Evolutionary conservation across 2,797 vertebrate species (phyloP), one percentile per base, ranked within the genome.

Genomic region (Eutrigla gurnardus): DNA sequence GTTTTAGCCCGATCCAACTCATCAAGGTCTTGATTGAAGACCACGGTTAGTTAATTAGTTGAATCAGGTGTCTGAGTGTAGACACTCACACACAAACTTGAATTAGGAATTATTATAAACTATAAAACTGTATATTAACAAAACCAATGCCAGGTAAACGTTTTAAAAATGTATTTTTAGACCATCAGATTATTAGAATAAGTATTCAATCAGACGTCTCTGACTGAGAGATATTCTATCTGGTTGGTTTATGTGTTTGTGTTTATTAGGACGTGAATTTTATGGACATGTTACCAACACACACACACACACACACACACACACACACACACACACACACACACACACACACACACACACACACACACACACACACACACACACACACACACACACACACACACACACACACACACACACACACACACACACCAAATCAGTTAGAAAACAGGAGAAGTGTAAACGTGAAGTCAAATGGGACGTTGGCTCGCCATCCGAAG

Each of bases 201-300:
- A 6, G 12, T 77, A 70, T 50, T 76, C 25, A 73, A 52, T 70
- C 67, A 75, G 46, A 76, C 13, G 14, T 62, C 49, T 70, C 10
- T 70, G 65, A 73, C 62, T 72, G 43, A 54, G 18, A 79, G 13
- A 72, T 17, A 7, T 36, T 33, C 2, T 7, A 54, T 32, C 50
- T 43, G 39, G 13, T 37, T 15, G 18, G 15, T 50, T 75, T 37
- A 42, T 43, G 58, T 68, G 36, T 53, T 35, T 36, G 13, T 66
- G 42, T 17, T 25, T 25, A 54, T 66, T 43, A 2, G 1, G 53
- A 25, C 17, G 4, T 37, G 37, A 65, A 62, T 42, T 17, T 57
- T 55, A 15, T 0, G 7, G 37, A 25, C 25, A 25, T 25, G 25
- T 25, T 25, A 25, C 25, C 25, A 25, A 25, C 6, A 49, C 5